These are phyloP conservation scores for Cyphomyrus discorhynchus DNA, from an alignment of 2,113 vertebrate species.

Conservation along the genomic window DNA sequence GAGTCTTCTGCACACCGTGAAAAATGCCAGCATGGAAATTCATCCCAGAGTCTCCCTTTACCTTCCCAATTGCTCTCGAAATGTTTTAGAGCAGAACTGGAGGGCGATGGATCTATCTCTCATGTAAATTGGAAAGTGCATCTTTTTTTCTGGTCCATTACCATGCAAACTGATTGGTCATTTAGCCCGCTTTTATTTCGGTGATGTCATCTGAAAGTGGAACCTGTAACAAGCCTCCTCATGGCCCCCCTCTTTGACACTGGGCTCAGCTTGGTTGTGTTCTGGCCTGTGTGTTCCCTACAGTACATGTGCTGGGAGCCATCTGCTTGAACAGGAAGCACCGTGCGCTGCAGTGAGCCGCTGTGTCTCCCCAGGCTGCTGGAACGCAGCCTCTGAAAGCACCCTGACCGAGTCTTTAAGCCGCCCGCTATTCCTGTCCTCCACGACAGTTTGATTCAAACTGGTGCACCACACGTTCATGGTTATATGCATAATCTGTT, in stretches of 20 bases:
- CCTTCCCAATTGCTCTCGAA: constrained; percentile 14
- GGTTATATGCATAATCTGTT: background rate
- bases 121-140: constrained; percentile 31
- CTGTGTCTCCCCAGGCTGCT: background rate
- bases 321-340: background rate
- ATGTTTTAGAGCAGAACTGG: constrained; percentile 10
- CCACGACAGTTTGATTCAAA: background rate
- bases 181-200: constrained; percentile 24
- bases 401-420: background rate
- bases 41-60: background rate
- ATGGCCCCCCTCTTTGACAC: background rate
- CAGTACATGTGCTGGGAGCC: background rate
- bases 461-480: background rate
- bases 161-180: constrained; percentile 33
- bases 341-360: background rate
- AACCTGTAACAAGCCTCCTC: constrained; percentile 37
- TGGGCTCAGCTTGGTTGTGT: background rate
- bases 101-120: constrained; percentile 23
- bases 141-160: constrained; percentile 29
- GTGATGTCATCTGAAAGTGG: constrained; percentile 25
- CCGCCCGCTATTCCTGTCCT: background rate
- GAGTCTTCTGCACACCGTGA: background rate
- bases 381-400: background rate
- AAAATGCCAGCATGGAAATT: background rate
- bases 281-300: background rate